Base-by-base conservation (phyloP, 2,888 invertebrate species). In the Drosophila melanosoma region DNA sequence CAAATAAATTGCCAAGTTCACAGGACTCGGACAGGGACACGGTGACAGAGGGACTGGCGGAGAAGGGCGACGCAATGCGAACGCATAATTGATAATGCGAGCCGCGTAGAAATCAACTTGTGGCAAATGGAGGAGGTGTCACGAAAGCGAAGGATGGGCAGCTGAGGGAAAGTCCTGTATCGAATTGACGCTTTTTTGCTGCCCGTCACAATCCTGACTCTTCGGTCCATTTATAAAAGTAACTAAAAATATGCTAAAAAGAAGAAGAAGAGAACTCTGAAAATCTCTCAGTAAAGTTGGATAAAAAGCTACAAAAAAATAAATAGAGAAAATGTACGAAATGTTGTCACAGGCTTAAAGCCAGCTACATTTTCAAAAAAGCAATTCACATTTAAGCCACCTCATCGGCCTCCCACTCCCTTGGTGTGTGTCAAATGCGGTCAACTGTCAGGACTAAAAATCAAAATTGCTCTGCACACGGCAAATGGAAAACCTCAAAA, bases 1-100 rank as follows among this genome's bases (percentile, higher is more conserved):
- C 81, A 88, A 88, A 88, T 88, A 89, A 89, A 87, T 87, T 89
- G 86, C 88, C 89, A 87, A 87, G 89, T 89, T 87, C 89, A 89
- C 85, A 75, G 76, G 64, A 78, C 80, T 82, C 81, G 76, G 78
- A 84, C 73, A 73, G 67, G 69, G n/a, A 35, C 52, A 33, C 52
- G 52, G 2, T 15, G 32, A 42, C 20, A 11, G 17, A n/a, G 11
- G 45, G 33, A 35, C 36, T 29, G 35, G 45, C 23, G 26, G 7
- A 15, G 17, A 29, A 58, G 49, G 38, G 40, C 35, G 35, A 54
- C 74, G 71, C 79, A 82, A 56, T 74, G 83, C 76, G 65, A 74
- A 89, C 89, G 89, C 89, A 89, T 87, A 87, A 89, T 87, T 87
- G 87, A 87, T 87, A 87, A 87, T 89, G 83, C 89, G 73, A 83